Base-by-base conservation (phyloP, 2,797 vertebrate genomes). In the Chromobotia macracanthus region DNA sequence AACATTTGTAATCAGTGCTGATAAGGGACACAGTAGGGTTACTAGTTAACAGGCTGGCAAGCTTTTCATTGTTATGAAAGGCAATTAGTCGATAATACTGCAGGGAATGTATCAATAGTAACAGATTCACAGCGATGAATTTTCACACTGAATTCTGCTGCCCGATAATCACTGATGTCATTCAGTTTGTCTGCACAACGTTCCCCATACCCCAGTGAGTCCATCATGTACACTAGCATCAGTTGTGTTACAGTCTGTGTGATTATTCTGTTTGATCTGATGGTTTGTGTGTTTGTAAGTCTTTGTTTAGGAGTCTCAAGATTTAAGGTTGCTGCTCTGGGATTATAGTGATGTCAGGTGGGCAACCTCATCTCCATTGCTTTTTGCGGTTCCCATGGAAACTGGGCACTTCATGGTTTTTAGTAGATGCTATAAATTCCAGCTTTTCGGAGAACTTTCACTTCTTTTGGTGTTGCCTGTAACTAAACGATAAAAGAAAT, bases 41-140 rank as follows among this genome's bases (percentile, higher is more conserved):
- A 44, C 41, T 44, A 44, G 41, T 44, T 44, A 9, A 55, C 68
- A 73, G 55, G 63, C 73, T 56, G 77, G 41, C 76, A 48, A 66
- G 63, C 66, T 66, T 82, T 80, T 82, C 82, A 77, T 77, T 82
- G 80, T 79, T 77, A 16, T 77, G 23, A 65, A 63, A 53, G 77
- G 23, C 83, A 82, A 73, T 28, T 80, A 82, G 82, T 84, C 83
- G 61, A 82, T 84, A 82, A 60, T 58, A 53, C 56, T 64, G 65
- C 53, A 77, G 74, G 77, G 76, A 82, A 77, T 63, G 73, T 53
- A 82, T 80, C 78, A 84, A 80, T 80, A 77, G 76, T 78, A 73
- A 85, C 75, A 77, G 68, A 80, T 68, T 77, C 73, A 77, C 50
- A 82, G 77, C 77, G 65, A 64, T 71, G 44, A 78, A 56, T 64